Percentiles rank a stretch among this genome's conserved stretches.
Evolutionary conservation across 2,888 invertebrate species (phyloP).

Genomic region (Bibio marci): DNA sequence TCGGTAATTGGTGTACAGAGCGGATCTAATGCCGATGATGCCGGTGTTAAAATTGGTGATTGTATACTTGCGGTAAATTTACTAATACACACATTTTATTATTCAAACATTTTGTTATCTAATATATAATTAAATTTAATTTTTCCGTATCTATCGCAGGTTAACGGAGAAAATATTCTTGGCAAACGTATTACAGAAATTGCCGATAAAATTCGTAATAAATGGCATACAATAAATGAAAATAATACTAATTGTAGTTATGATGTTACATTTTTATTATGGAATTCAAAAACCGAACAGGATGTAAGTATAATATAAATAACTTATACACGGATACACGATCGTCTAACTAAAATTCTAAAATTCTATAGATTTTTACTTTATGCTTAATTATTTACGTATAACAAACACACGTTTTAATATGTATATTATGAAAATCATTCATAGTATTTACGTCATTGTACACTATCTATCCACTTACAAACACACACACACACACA

Average conservation of each 20-base stretch:
- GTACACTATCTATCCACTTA: no score
- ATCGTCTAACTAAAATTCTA: no score
- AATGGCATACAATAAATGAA: constrained; percentile 15
- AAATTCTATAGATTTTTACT: no score
- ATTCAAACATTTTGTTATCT: neutral
- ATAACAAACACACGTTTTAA: no score
- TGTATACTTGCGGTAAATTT: constrained; percentile 39
- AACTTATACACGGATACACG: no score
- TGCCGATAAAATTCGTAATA: constrained; percentile 20
- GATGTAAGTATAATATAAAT: constrained; percentile 9
- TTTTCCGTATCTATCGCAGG: neutral
- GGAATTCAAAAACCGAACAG: constrained; percentile 20
- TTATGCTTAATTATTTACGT: no score
- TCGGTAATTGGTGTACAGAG: constrained; percentile 52
- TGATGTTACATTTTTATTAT: constrained; percentile 22
- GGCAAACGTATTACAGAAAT: constrained; percentile 25
- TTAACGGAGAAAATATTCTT: constrained; percentile 17
- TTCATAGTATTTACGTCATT: no score
- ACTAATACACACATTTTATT: no score
- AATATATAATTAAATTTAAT: neutral
- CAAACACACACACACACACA: no score
- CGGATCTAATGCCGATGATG: constrained; percentile 40
- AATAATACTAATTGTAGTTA: constrained; percentile 21
- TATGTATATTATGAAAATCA: no score
- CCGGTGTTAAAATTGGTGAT: constrained; percentile 51